Conservation (phyloP, 2,113 vertebrate genomes). For the Sinocyclocheilus rhinocerous region DNA sequence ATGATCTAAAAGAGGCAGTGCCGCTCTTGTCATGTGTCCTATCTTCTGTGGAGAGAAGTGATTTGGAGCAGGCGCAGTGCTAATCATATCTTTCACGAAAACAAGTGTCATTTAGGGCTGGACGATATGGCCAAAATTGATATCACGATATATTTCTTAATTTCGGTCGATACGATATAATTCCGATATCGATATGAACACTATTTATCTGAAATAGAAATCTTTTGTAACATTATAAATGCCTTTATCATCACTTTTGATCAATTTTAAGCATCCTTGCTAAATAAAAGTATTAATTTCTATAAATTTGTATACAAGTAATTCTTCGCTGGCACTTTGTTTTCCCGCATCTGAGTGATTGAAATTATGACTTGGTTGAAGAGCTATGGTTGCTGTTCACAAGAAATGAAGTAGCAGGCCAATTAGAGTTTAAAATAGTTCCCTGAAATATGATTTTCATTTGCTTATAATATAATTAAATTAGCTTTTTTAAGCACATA, state of each 20-base stretch:
- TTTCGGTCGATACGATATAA: too few species aligned
- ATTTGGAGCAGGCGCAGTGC: slow-evolving; percentile 47
- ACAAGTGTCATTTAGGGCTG: slow-evolving; percentile 21
- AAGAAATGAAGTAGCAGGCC: not conserved
- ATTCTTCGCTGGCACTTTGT: slow-evolving; percentile 28
- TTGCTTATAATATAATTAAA: not conserved
- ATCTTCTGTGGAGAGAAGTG: slow-evolving; percentile 30
- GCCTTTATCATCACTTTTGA: too few species aligned
- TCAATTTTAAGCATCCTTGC: too few species aligned
- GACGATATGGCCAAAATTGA: too few species aligned
- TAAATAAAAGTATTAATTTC: too few species aligned
- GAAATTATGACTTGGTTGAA: slow-evolving; percentile 14
- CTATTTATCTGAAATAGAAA: too few species aligned
- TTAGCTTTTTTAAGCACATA: not conserved
- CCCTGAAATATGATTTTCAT: not conserved
- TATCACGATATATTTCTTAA: too few species aligned
- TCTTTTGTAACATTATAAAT: too few species aligned
- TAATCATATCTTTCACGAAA: slow-evolving; percentile 53
- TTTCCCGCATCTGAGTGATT: not conserved
- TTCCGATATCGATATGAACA: too few species aligned
- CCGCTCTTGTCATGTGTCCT: slow-evolving; percentile 61
- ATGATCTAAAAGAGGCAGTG: slow-evolving; percentile 67
- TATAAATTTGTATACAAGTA: slow-evolving; percentile 30
- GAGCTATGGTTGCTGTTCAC: not conserved
- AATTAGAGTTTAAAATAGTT: slow-evolving; percentile 8